Evolutionary conservation across 2,113 vertebrate species (phyloP).

Genomic region (Daphoenositta chrysoptera): DNA sequence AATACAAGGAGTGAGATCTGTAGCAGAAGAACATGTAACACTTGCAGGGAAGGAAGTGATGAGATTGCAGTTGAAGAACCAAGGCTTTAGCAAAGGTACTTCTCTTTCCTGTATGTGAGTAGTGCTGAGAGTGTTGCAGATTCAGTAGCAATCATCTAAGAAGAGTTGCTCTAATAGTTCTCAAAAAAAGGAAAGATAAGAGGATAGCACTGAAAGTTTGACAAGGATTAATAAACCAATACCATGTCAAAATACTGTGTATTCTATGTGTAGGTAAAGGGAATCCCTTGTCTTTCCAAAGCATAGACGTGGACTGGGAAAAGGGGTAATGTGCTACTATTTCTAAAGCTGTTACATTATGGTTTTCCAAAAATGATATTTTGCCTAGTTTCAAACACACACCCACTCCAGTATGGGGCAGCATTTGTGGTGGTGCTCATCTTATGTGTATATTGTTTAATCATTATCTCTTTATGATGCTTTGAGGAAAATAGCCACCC

Average conservation of each 20-base stretch:
- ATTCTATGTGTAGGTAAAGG: not conserved
- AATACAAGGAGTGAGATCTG: not conserved
- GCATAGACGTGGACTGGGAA: not conserved
- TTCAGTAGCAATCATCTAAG: not conserved
- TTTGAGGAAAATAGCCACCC: not conserved
- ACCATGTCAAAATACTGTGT: not conserved
- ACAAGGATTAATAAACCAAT: not conserved
- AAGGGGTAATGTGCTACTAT: not conserved
- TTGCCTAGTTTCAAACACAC: not conserved
- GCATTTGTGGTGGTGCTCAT: not conserved
- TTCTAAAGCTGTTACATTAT: not conserved
- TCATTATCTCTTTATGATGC: not conserved
- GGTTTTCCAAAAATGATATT: not conserved
- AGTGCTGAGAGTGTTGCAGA: not conserved
- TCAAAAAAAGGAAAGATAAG: not conserved
- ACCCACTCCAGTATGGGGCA: not conserved
- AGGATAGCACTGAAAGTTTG: not conserved
- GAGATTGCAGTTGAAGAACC: not conserved
- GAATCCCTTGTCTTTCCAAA: not conserved
- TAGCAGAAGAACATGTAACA: not conserved
- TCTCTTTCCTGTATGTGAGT: not conserved
- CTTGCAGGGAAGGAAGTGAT: not conserved
- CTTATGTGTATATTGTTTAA: not conserved
- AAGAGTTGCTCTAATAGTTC: not conserved
- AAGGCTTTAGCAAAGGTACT: not conserved